Conservation (phyloP, 2,888 invertebrate species). For the Adineta ricciae region DNA sequence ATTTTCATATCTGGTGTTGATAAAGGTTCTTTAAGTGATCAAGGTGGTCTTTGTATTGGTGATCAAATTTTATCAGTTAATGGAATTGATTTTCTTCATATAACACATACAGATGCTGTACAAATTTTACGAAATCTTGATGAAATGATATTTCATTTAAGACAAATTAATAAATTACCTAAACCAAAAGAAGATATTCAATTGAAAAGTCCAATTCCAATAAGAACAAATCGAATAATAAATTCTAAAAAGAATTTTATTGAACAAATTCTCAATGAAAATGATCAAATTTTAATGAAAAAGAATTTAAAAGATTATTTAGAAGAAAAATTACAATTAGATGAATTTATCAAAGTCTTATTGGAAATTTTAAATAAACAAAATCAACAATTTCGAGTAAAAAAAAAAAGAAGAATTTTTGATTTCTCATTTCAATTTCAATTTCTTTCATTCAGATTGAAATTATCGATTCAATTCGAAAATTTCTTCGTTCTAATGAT, state of each 20-base stretch:
- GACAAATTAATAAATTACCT: slow-evolving; percentile 54
- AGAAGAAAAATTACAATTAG: background rate
- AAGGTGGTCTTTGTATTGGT: slow-evolving; percentile 74
- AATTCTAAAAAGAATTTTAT: background rate
- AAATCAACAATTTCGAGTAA: background rate
- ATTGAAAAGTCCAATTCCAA: background rate
- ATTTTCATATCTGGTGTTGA: slow-evolving; percentile 91
- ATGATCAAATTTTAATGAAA: background rate
- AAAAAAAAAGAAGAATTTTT: slow-evolving; percentile 31
- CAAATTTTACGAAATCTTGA: background rate
- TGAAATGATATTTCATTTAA: slow-evolving; percentile 42
- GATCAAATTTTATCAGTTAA: slow-evolving; percentile 90
- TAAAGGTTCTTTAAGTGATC: slow-evolving; percentile 79
- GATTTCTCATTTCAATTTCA: background rate
- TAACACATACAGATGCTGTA: background rate
- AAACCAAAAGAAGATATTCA: slow-evolving; percentile 67
- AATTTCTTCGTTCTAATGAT: slow-evolving; percentile 76
- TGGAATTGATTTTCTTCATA: slow-evolving; percentile 69
- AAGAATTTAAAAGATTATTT: background rate
- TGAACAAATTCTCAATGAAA: background rate
- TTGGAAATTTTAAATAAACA: background rate
- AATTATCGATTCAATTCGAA: slow-evolving; percentile 78
- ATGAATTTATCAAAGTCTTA: background rate
- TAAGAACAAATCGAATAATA: background rate
- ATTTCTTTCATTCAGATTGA: slow-evolving; percentile 59